A percentile compares a stretch with the other conserved stretches of the same genome.
Evolutionary conservation across 2,888 invertebrate genomes (phyloP).

Genomic region (Noctua janthe): DNA sequence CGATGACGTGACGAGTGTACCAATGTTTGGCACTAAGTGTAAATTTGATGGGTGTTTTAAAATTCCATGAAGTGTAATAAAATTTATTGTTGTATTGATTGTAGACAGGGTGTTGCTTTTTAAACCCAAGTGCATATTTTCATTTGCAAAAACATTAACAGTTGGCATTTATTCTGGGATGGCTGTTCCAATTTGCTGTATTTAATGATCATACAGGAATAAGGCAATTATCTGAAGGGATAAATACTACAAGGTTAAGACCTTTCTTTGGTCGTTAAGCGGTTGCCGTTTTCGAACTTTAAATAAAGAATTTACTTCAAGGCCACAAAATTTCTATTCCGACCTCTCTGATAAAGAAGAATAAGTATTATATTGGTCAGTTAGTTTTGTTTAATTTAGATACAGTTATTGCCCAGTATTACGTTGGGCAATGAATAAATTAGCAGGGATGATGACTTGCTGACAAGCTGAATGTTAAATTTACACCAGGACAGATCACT

Average conservation of each 20-base stretch:
- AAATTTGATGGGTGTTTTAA: slow-evolving; percentile 69
- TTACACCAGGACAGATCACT: neutral
- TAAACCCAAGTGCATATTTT: neutral
- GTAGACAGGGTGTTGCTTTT: slow-evolving; percentile 16
- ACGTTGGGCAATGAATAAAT: no score
- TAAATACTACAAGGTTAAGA: neutral
- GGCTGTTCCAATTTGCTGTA: neutral
- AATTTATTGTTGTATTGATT: slow-evolving; percentile 39
- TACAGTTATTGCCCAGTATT: neutral
- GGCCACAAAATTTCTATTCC: neutral
- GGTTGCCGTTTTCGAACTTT: neutral
- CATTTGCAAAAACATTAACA: neutral
- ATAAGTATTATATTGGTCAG: neutral
- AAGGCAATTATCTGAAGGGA: neutral
- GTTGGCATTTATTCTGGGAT: neutral
- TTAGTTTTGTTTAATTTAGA: neutral
- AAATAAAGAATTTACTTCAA: neutral
- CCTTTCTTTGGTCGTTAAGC: neutral
- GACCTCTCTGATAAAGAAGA: neutral
- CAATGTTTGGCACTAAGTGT: slow-evolving; percentile 67
- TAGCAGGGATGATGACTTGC: neutral
- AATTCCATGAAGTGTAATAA: slow-evolving; percentile 62
- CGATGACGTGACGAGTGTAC: slow-evolving; percentile 74
- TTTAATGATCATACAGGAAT: neutral
- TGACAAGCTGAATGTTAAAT: neutral